Base-by-base conservation (phyloP, 2,797 vertebrate genomes). In the Spinus pinus region DNA sequence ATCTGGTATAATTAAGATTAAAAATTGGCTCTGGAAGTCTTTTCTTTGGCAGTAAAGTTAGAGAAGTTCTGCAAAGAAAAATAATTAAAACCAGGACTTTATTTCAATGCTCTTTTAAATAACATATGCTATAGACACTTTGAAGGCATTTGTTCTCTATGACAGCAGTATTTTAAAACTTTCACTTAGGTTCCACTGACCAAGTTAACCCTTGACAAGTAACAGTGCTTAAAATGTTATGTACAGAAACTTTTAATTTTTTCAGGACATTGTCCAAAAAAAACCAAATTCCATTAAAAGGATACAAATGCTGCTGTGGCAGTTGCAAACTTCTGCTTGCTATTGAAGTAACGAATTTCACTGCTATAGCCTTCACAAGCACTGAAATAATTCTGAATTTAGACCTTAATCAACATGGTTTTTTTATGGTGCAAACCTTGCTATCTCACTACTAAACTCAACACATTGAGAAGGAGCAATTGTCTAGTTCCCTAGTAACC, bases 1-100 rank as follows among this genome's bases (percentile, higher is more conserved):
- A 80, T 93, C 87, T 93, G 70, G 77, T 86, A 88, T 94, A 97
- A 96, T 95, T 96, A 92, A 91, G 85, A 94, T 88, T 95, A 94
- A 86, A 93, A 95, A 82, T 81, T 95, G 95, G 85, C 95, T 90
- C 93, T 94, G 80, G 24, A 84, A 90, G 33, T 72, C 67, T 91
- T 95, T 94, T 54, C 39, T 81, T 85, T 97, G 91, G 70, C 81
- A 91, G 39, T 61, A 78, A 87, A 96, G 49, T 81, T 64, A 81
- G 65, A 86, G 93, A 90, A 94, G 78, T 46, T 57, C 69, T 87
- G 81, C 86, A 65, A 96, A 94, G 93, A 84, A 90, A 91, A 95
- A 90, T 96, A 87, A 96, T 95, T 97, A 67, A 82, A 94, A 91
- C 62, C 94, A 95, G 85, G 87, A 67, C 80, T 79, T 81, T 62